These are phyloP conservation scores for Mungos mungo DNA, from an alignment of 2,113 vertebrate genomes.

Conservation along the genomic window DNA sequence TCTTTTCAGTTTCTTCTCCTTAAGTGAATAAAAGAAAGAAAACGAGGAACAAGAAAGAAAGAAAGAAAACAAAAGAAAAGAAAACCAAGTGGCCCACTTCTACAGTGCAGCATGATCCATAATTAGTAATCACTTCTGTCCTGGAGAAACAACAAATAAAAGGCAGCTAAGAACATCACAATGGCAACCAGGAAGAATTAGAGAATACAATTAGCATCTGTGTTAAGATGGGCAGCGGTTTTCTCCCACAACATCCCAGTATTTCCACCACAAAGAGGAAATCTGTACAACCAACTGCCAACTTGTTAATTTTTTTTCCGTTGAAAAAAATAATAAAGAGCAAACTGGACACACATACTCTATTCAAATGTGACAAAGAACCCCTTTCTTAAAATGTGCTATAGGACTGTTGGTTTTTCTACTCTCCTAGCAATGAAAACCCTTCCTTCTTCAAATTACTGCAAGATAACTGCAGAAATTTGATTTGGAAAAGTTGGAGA, in stretches of 20 bases:
- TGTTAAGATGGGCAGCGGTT: constrained; percentile 62
- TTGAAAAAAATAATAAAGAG: constrained; percentile 63
- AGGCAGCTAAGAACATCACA: constrained; percentile 70
- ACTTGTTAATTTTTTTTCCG: constrained; percentile 54
- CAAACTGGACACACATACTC: constrained; percentile 59
- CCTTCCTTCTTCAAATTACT: constrained; percentile 35
- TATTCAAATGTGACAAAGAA: constrained; percentile 71
- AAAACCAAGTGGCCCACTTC: constrained; percentile 75
- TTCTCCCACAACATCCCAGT: constrained; percentile 65
- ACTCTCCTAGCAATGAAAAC: constrained; percentile 50
- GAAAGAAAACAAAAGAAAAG: not conserved
- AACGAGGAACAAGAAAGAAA: not conserved
- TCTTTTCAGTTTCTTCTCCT: not conserved
- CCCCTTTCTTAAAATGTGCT: constrained; percentile 45
- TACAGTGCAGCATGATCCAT: constrained; percentile 60
- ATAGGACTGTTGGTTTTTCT: constrained; percentile 33
- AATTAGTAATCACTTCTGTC: constrained; percentile 82
- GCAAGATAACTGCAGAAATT: constrained; percentile 54
- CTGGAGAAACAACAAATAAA: constrained; percentile 79
- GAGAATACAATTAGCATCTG: constrained; percentile 72
- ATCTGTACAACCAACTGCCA: constrained; percentile 58
- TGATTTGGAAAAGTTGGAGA: constrained; percentile 44
- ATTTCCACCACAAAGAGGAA: constrained; percentile 63
- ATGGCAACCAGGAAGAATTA: constrained; percentile 65
- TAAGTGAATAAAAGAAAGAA: not conserved